A percentile compares a stretch with the other conserved stretches of the same genome.
phyloP scores from a whole-genome alignment of 2,888 invertebrate genomes.

The Trichopoda pennipes region DNA sequence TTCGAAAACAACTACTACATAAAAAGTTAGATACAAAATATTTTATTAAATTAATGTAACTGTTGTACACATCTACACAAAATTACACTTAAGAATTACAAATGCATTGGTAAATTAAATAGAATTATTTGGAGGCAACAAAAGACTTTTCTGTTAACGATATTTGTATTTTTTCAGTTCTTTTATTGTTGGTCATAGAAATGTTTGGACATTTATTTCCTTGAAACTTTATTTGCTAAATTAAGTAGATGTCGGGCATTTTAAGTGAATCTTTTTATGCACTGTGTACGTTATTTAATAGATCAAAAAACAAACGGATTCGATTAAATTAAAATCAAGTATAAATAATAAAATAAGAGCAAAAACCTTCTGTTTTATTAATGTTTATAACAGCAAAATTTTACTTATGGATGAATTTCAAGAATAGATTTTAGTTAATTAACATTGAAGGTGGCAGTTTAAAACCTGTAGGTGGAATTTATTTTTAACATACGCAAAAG shows the following conservation, averaged over 20 bases:
- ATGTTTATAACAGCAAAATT: too few species aligned
- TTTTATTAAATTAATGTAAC: constrained; percentile 55
- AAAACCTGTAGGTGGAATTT: too few species aligned
- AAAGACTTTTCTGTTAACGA: constrained; percentile 13
- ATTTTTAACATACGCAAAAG: too few species aligned
- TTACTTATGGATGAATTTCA: too few species aligned
- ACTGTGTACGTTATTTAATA: too few species aligned
- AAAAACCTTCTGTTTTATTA: too few species aligned
- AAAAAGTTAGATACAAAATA: constrained; percentile 44
- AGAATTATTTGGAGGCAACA: constrained; percentile 22
- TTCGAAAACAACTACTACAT: constrained; percentile 28
- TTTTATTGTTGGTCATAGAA: constrained; percentile 30
- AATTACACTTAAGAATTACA: not conserved
- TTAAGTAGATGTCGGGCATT: not conserved
- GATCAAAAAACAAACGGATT: too few species aligned
- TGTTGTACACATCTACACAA: constrained; percentile 1
- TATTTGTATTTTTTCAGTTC: constrained; percentile 1
- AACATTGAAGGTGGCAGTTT: too few species aligned
- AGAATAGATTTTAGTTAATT: too few species aligned
- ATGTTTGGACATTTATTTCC: constrained; percentile 41
- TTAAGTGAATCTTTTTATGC: too few species aligned
- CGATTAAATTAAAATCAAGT: too few species aligned
- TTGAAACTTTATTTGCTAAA: constrained; percentile 44
- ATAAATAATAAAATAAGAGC: too few species aligned
- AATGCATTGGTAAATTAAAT: not conserved